These are phyloP conservation scores for Nyctibius bracteatus DNA, from an alignment of 2,113 vertebrate genomes.

Conservation along the genomic window DNA sequence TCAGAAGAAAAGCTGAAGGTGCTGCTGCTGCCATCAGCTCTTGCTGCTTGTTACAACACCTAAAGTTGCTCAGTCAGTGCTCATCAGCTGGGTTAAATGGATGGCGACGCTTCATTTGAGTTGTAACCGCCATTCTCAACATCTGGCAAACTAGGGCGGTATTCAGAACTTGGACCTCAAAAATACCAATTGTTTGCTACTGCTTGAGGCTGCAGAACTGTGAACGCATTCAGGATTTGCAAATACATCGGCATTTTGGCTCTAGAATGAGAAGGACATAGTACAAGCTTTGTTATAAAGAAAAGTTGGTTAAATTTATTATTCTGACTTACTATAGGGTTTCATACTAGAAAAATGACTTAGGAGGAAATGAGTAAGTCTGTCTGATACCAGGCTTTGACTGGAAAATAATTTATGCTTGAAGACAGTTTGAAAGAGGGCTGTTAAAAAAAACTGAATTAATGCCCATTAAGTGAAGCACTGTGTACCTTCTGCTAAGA, in stretches of 20 bases:
- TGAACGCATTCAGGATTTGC: not conserved
- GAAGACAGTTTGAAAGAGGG: not conserved
- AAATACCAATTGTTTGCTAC: not conserved
- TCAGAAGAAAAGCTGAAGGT: not conserved
- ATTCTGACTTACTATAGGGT: fast-evolving
- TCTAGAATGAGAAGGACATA: not conserved
- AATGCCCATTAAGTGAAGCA: not conserved
- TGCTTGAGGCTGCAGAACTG: not conserved
- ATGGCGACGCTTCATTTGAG: not conserved
- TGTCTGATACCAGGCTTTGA: not conserved
- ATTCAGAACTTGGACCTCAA: not conserved
- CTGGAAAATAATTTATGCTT: not conserved
- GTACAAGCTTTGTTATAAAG: not conserved
- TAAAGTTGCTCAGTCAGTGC: not conserved
- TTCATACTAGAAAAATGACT: not conserved
- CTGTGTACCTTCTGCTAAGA: not conserved
- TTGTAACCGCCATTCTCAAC: not conserved
- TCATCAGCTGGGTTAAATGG: not conserved
- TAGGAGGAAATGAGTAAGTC: not conserved
- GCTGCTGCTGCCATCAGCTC: not conserved
- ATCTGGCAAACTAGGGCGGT: not conserved
- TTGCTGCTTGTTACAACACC: not conserved
- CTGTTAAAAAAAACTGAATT: not conserved
- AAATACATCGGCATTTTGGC: not conserved
- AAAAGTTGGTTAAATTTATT: not conserved